These are phyloP conservation scores for Meiosimyza platycephala DNA, from an alignment of 2,888 invertebrate genomes.

Conservation along the genomic window DNA sequence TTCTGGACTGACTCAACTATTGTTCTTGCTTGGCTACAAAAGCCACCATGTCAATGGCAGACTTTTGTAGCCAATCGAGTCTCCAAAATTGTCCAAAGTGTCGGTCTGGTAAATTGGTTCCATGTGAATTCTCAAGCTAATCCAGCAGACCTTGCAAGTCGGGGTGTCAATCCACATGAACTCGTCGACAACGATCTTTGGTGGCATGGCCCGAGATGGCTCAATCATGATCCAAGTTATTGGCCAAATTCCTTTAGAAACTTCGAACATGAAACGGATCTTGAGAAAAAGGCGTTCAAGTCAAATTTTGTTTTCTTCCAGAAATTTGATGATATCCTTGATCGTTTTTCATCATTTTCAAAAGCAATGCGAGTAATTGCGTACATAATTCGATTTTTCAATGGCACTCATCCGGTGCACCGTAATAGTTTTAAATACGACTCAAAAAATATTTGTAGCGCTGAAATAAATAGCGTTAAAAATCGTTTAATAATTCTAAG, in stretches of 20 bases:
- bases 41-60: no score
- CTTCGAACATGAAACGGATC: neutral
- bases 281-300: neutral
- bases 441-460: no score
- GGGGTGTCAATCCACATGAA: neutral
- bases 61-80: slow-evolving; percentile 25
- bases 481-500: neutral
- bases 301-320: neutral
- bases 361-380: slow-evolving; percentile 27
- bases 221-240: no score
- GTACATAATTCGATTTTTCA: slow-evolving; percentile 26
- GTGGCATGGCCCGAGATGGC: neutral
- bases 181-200: neutral
- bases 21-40: no score
- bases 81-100: slow-evolving; percentile 10
- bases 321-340: neutral
- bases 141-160: neutral
- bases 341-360: slow-evolving; percentile 21
- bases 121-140: neutral
- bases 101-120: neutral
- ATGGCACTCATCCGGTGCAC: slow-evolving; percentile 7
- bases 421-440: neutral
- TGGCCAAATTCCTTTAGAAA: neutral
- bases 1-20: no score
- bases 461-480: no score